Evolutionary conservation across 2,888 invertebrate genomes (phyloP).

Genomic region (Drosophila sordidula): DNA sequence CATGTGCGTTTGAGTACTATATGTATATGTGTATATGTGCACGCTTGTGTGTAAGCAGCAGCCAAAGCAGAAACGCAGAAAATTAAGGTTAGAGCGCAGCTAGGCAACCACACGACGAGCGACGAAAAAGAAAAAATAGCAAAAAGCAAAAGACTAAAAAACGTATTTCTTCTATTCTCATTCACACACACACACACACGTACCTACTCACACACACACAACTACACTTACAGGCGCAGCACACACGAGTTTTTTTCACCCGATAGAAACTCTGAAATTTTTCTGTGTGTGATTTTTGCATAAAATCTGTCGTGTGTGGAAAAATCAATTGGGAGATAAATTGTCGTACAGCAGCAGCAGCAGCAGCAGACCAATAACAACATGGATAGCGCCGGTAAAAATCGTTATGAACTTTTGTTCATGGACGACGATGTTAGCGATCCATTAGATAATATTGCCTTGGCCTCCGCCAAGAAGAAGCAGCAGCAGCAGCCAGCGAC

Average conservation of each 20-base stretch:
- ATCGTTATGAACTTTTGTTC: conserved; percentile 85
- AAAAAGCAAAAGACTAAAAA: conserved; percentile 64
- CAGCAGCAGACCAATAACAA: conserved; percentile 36
- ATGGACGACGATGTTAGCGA: conserved; percentile 85
- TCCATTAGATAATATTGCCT: conserved; percentile 85
- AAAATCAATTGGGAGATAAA: conserved; percentile 58
- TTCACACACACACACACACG: conserved; percentile 13
- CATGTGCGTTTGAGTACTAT: conserved; percentile 66
- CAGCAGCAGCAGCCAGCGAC: conserved; percentile 64
- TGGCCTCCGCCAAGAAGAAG: conserved; percentile 77
- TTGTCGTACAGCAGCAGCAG: conserved; percentile 43
- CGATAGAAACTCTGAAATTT: conserved; percentile 53
- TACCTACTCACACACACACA: conserved; percentile 17
- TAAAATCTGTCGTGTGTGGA: conserved; percentile 54
- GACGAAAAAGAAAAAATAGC: conserved; percentile 54
- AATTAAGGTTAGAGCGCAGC: conserved; percentile 83
- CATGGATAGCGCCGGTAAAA: conserved; percentile 85
- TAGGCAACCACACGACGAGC: conserved; percentile 58
- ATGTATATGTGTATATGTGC: conserved; percentile 48
- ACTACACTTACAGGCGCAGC: conserved; percentile 51
- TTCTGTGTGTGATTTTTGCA: conserved; percentile 53
- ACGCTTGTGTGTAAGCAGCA: conserved; percentile 64
- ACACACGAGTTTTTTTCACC: conserved; percentile 59
- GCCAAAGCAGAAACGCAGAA: conserved; percentile 77
- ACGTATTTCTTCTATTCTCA: conserved; percentile 54